Evolutionary conservation across 2,113 vertebrate species (phyloP), one percentile per base, ranked within the genome.

Genomic region (Sialia sialis): DNA sequence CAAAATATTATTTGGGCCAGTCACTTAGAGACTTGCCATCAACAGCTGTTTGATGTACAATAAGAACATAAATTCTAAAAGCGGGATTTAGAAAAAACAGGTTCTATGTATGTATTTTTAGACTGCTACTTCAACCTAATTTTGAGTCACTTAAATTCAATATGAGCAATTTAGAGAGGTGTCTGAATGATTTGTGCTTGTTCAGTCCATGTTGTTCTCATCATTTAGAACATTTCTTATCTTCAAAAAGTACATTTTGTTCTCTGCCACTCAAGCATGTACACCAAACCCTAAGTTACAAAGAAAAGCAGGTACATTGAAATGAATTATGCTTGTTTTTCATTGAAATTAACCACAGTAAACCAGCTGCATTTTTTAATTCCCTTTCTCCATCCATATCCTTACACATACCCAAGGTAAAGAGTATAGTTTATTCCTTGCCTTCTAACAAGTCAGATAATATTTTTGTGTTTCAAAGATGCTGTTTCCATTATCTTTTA

Each of bases 181-280:
- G 23, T 72, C 87, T 69, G 79, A 88, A 92, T 81, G 73, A 92
- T 84, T 92, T 90, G 66, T 95, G 82, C 73, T 90, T 95, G 44
- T 95, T 95, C 63, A 34, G 94, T 90, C 69, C 96, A 97, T 89
- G 81, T 54, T 97, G 96, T 97, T 97, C 96, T 96, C 91, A 85
- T 95, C 70, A 90, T 96, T 95, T 94, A 78, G 44, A 94, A 96
- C 76, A 93, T 79, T 96, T 97, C 89, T 96, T 96, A 96, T 97
- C 93, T 97, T 93, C 87, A 97, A 96, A 90, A 73, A 91, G 96
- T 64, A 98, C 97, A 92, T 96, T 96, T 90, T 97, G 96, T 98
- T 96, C 97, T 93, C 69, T 85, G 54, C 64, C 94, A 89, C 89
- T 97, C 90, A 97, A 97, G 91, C 84, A 74, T 83, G 72, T 66